Evolutionary conservation across 2,797 vertebrate genomes (phyloP).

Genomic region (Bryconaethiops microstoma): DNA sequence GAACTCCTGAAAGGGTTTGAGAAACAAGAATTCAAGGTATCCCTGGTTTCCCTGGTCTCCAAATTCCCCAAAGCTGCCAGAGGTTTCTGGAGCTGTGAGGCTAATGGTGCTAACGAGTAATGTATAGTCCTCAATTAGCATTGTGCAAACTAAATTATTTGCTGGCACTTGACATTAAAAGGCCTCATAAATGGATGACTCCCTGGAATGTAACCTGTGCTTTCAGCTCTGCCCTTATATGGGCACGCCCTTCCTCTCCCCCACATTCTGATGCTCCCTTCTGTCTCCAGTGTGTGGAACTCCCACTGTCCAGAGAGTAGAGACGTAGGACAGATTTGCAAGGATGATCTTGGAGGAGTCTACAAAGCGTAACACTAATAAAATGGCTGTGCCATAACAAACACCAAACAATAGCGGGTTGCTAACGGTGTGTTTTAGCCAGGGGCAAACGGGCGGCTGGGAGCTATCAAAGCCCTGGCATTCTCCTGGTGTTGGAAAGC

Average conservation of each 20-base stretch:
- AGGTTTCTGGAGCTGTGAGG: background rate
- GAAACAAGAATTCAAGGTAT: too few species aligned
- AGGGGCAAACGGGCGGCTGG: conserved; percentile 31
- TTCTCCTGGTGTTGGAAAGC: conserved; percentile 23
- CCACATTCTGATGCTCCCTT: conserved; percentile 7
- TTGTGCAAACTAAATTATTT: background rate
- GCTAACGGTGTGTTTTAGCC: conserved; percentile 50
- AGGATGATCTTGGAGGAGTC: conserved; percentile 26
- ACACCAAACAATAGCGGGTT: conserved; percentile 59
- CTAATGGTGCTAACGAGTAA: background rate
- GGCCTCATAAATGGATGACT: background rate
- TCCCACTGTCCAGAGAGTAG: background rate
- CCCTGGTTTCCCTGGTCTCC: too few species aligned
- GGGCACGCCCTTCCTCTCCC: background rate
- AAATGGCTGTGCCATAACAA: conserved; percentile 52
- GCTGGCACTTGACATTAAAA: background rate
- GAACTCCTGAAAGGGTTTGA: too few species aligned
- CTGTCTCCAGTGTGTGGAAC: background rate
- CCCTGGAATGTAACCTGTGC: conserved; percentile 27
- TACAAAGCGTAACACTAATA: background rate
- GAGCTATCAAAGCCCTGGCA: conserved; percentile 31
- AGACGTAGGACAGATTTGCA: conserved; percentile 27
- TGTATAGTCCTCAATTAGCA: background rate
- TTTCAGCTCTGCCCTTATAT: conserved; percentile 32
- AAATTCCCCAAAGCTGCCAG: too few species aligned